These are phyloP conservation scores for Phortica magna DNA, from an alignment of 2,888 invertebrate genomes.

Conservation along the genomic window DNA sequence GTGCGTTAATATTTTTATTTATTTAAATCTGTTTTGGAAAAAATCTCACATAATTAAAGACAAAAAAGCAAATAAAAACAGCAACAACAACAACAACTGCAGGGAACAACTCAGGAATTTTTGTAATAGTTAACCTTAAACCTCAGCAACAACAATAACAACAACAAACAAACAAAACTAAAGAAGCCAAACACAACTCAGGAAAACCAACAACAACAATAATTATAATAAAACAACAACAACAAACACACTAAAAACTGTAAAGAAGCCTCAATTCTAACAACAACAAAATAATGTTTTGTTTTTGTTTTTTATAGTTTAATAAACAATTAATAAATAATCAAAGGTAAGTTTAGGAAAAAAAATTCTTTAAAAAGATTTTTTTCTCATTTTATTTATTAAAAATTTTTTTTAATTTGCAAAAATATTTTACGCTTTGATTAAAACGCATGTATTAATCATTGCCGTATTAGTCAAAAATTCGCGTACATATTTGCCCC, in stretches of 20 bases:
- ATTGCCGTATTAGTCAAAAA: no score
- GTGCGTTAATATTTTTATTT: background rate
- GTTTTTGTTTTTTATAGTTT: no score
- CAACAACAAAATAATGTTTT: background rate
- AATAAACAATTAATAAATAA: no score
- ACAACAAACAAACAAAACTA: conserved; percentile 10
- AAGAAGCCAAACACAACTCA: background rate
- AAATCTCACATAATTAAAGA: background rate
- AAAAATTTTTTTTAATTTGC: no score
- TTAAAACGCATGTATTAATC: no score
- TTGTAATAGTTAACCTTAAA: conserved; percentile 14
- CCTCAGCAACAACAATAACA: conserved; percentile 14
- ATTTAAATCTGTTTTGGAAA: background rate
- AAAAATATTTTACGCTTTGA: no score
- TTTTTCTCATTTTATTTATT: no score
- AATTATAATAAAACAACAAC: background rate
- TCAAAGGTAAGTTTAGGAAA: no score
- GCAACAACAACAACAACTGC: background rate
- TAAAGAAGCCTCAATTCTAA: background rate
- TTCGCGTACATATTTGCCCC: no score
- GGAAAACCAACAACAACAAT: background rate
- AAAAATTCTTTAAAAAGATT: no score
- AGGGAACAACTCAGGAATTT: conserved; percentile 29
- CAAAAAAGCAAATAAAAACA: background rate
- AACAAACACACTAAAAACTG: background rate